These are phyloP conservation scores for Ciona savignyi DNA, from an alignment of 23 tunicate species.

Conservation along the genomic window DNA sequence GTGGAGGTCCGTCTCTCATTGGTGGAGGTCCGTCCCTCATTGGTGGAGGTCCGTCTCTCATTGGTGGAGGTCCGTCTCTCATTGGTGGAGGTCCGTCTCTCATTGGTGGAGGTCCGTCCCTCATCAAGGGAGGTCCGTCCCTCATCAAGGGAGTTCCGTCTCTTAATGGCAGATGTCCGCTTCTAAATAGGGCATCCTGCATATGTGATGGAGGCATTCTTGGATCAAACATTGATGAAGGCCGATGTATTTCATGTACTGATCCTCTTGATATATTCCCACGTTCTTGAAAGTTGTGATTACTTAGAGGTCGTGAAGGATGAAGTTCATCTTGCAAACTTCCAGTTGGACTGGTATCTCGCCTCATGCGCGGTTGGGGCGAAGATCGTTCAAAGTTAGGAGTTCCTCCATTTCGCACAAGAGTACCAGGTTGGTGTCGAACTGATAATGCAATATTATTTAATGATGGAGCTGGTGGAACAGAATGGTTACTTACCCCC, in stretches of 20 bases:
- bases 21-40: background rate
- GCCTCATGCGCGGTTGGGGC: constrained; percentile 14
- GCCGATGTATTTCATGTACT: background rate
- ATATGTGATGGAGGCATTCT: constrained; percentile 30
- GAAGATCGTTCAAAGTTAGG: constrained; percentile 25
- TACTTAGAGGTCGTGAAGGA: constrained; percentile 53
- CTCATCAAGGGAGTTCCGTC: background rate
- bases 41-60: constrained; percentile 1
- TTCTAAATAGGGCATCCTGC: background rate
- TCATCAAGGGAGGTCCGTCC: background rate
- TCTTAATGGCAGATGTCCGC: constrained; percentile 3
- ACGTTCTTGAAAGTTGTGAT: background rate
- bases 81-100: constrained; percentile 2
- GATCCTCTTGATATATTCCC: background rate
- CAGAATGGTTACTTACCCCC: background rate
- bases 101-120: constrained; percentile 11
- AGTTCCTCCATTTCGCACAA: constrained; percentile 26
- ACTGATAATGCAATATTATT: too few relatives aligned
- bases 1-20: constrained; percentile 1
- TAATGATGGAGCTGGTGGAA: too few relatives aligned
- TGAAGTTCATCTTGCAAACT: constrained; percentile 51
- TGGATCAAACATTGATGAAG: background rate
- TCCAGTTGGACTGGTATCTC: constrained; percentile 50
- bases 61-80: constrained; percentile 8
- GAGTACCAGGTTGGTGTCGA: background rate